Evolutionary conservation across 1,140 invertebrate species (phyloP), one percentile per base, ranked within the genome.

Genomic region (Bicyclus anynana): DNA sequence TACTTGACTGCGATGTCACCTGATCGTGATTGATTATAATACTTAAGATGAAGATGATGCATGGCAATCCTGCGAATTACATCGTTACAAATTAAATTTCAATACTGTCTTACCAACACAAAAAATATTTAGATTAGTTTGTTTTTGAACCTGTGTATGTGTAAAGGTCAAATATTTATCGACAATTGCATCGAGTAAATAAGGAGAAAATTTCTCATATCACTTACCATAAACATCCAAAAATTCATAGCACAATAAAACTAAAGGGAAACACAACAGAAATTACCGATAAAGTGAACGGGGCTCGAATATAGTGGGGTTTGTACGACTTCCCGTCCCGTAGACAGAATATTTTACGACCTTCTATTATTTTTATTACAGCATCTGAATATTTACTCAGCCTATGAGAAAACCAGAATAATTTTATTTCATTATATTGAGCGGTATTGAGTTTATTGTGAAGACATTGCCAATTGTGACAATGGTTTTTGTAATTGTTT

Each of bases 211-310:
- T 3, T 17, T 10, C 20, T 16, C 17, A 20, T 57, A 50, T 51
- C 47, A 51, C 49, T 57, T 50, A 44, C 35, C 27, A 21, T 35
- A 53, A 20, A 18, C 16, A 44, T 20, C 18, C 40, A 20, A 44
- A 44, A 52, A 53, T 53, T 52, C 50, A 29, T 20, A 35, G 29
- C 21, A 27, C 52, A 59, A 59, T 59, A 53, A 59, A 59, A 7
- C 50, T 37, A 50, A 57, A 53, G 29, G 27, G 16, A 20, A 18
- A 53, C 42, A 52, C 42, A 52, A 59, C 26, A 53, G 57, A 59
- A 59, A 59, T 52, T 59, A 59, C 57, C 48, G 52, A 59, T 59
- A 59, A 59, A 59, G 23, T 27, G 57, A 53, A 59, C 50, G 57
- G 52, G 42, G 42, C 18, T 37, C 26, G 50, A 59, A 59, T 59